Conservation (phyloP, 1,140 invertebrate genomes). For the Ceratosolen fusciceps region DNA sequence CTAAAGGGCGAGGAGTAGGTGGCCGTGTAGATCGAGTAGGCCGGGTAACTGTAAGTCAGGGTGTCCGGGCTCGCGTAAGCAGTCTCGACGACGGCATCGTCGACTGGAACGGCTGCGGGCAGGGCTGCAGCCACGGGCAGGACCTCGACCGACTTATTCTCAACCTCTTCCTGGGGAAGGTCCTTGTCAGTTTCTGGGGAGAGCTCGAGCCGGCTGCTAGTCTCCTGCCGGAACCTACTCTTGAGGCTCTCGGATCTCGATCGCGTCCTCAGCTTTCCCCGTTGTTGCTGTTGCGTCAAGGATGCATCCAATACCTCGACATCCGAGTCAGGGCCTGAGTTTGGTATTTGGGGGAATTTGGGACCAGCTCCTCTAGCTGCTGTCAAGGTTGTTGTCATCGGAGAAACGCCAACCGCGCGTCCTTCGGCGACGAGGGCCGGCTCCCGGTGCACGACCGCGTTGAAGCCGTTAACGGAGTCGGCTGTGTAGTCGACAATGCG, state of each 20-base stretch:
- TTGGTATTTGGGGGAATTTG: slow-evolving; percentile 57
- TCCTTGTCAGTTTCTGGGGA: background rate
- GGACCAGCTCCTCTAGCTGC: slow-evolving; percentile 56
- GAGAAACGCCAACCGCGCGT: slow-evolving; percentile 47
- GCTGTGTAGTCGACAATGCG: slow-evolving; percentile 82
- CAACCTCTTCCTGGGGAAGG: no score
- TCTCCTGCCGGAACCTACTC: background rate
- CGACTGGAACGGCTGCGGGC: background rate
- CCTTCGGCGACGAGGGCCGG: slow-evolving; percentile 60
- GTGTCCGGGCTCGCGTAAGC: slow-evolving; percentile 6
- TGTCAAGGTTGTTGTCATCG: slow-evolving; percentile 34
- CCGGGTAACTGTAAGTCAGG: slow-evolving; percentile 57
- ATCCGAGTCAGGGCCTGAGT: slow-evolving; percentile 65
- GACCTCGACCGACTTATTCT: background rate
- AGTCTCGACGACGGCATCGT: background rate
- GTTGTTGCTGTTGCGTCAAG: slow-evolving; percentile 53
- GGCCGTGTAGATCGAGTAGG: slow-evolving; percentile 62
- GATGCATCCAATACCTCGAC: slow-evolving; percentile 65
- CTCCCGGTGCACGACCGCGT: slow-evolving; percentile 75
- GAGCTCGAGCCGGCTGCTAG: background rate
- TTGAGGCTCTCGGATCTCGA: background rate
- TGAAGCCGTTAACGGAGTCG: slow-evolving; percentile 80
- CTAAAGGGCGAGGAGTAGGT: slow-evolving; percentile 64
- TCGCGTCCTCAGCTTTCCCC: background rate
- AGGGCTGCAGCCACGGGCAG: slow-evolving; percentile 7